Percentiles rank a stretch among this genome's conserved stretches.
Conservation (phyloP, 2,888 invertebrate species). For the Pristionchus arcanus region DNA sequence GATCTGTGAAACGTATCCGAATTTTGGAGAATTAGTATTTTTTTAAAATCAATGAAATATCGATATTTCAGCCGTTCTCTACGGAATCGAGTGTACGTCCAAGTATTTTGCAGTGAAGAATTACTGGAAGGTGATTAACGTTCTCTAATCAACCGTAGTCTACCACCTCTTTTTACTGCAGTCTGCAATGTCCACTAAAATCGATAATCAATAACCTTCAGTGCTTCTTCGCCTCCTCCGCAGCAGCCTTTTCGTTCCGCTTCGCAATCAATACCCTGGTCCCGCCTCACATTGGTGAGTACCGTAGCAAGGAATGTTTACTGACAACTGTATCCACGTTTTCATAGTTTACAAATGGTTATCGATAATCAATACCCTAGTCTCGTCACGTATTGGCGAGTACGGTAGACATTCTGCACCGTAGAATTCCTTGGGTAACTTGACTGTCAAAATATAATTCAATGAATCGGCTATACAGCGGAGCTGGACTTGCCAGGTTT, state of each 20-base stretch:
- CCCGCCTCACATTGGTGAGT: conserved; percentile 54
- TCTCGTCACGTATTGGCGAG: too few species aligned
- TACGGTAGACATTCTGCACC: not conserved
- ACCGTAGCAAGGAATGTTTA: not conserved
- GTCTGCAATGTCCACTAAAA: not conserved
- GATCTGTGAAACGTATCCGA: too few species aligned
- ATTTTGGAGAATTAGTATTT: too few species aligned
- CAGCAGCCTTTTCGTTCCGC: conserved; percentile 95
- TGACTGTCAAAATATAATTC: too few species aligned
- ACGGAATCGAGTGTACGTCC: conserved; percentile 98
- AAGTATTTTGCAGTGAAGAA: conserved; percentile 98
- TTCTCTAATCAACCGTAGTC: not conserved
- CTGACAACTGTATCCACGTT: too few species aligned
- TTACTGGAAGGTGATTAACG: conserved; percentile 87
- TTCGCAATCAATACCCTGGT: conserved; percentile 80
- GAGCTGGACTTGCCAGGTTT: not conserved
- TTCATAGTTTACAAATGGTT: too few species aligned
- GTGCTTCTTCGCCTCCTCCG: conserved; percentile 96
- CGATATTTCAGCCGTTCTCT: conserved; percentile 82
- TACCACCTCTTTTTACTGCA: not conserved
- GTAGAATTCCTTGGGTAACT: not conserved
- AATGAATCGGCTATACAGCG: not conserved
- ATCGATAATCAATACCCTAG: too few species aligned
- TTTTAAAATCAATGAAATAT: not conserved
- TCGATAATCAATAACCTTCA: conserved; percentile 59